Evolutionary conservation across 1,140 invertebrate species (phyloP).

Genomic region (Sarcophaga peregrina): DNA sequence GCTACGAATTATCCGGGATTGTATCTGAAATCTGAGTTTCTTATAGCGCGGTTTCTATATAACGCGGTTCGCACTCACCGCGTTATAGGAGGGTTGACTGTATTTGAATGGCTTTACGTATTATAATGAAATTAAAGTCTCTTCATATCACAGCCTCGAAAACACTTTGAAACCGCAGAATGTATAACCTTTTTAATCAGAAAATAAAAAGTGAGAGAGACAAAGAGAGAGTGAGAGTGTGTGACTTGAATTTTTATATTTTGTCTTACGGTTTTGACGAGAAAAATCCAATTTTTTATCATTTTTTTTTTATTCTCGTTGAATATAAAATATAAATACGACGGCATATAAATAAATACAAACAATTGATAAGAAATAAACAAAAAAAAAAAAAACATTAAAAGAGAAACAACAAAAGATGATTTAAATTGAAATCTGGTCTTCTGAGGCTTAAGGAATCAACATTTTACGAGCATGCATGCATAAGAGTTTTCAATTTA

Average conservation of each 20-base stretch:
- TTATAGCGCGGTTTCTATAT: too few species aligned
- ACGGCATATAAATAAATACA: background rate
- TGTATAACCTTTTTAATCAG: background rate
- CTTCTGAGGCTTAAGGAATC: background rate
- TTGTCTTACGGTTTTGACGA: too few species aligned
- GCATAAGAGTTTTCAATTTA: too few species aligned
- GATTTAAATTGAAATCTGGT: slow-evolving; percentile 10
- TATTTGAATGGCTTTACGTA: too few species aligned
- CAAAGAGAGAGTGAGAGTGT: background rate
- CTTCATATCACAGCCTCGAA: too few species aligned
- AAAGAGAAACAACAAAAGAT: background rate
- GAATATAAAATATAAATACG: background rate
- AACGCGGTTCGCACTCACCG: too few species aligned
- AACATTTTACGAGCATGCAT: too few species aligned
- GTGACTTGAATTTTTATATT: background rate
- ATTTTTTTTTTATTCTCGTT: background rate
- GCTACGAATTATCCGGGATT: too few species aligned
- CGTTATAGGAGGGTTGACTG: too few species aligned
- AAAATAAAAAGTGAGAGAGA: background rate
- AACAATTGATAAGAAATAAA: background rate
- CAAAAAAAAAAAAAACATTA: background rate
- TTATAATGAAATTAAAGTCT: too few species aligned
- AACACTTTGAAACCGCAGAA: too few species aligned
- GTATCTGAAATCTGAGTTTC: too few species aligned
- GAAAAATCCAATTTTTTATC: background rate